A percentile compares a stretch with the other conserved stretches of the same genome.
These are phyloP conservation scores for Catharus minimus DNA, from an alignment of 2,113 vertebrate genomes.

Conservation along the genomic window DNA sequence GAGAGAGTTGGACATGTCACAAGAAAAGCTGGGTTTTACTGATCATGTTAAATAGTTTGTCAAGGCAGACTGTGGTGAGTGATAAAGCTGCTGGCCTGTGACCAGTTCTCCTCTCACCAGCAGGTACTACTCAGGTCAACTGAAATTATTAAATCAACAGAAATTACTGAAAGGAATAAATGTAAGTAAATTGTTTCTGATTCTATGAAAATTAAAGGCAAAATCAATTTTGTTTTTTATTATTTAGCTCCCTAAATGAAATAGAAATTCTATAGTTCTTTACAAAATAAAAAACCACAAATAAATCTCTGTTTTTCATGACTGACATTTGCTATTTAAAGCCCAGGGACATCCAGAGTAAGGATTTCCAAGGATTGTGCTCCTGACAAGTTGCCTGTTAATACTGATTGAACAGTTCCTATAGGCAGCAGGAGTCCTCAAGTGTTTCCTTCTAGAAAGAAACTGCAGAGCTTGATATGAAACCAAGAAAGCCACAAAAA, in stretches of 20 bases:
- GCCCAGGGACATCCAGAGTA: background rate
- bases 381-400: constrained; percentile 23
- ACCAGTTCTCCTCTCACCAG: constrained; percentile 42
- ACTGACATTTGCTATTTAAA: constrained; percentile 11
- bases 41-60: constrained; percentile 22
- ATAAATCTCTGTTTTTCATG: background rate
- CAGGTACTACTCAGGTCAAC: constrained; percentile 63
- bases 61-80: constrained; percentile 56
- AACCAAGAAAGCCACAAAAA: constrained; percentile 26
- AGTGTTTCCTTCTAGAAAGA: constrained; percentile 42
- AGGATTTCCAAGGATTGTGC: constrained; percentile 5
- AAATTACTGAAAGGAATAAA: constrained; percentile 39
- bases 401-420: constrained; percentile 66
- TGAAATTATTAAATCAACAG: constrained; percentile 42
- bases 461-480: background rate
- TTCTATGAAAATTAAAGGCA: constrained; percentile 17
- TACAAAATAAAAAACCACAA: background rate
- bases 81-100: constrained; percentile 39
- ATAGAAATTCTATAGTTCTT: background rate
- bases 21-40: constrained; percentile 55
- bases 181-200: background rate
- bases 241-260: background rate
- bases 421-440: constrained; percentile 51
- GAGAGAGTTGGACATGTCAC: background rate
- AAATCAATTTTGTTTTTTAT: constrained; percentile 22